These are phyloP conservation scores for Mastomys coucha DNA, from an alignment of 2,113 vertebrate genomes.

Conservation along the genomic window DNA sequence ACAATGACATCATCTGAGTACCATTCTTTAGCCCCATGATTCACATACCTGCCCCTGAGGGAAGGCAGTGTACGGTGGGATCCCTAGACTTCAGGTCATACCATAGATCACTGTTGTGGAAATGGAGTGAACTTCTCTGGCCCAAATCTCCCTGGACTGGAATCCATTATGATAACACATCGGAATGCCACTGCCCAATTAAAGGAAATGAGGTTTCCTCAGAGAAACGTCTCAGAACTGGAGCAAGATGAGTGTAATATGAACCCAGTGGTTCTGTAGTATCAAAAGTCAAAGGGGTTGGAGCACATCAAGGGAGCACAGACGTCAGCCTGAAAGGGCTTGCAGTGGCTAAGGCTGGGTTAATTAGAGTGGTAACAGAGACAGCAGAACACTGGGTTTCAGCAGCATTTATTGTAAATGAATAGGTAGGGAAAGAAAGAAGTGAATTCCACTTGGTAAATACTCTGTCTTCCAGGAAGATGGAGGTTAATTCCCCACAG, in stretches of 20 bases:
- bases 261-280: not conserved
- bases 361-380: not conserved
- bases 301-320: not conserved
- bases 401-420: constrained; percentile 18
- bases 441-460: not conserved
- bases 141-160: not conserved
- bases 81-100: constrained; percentile 49
- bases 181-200: constrained; percentile 1
- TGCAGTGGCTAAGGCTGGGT: not conserved
- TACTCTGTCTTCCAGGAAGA: not conserved
- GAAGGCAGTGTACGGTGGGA: constrained; percentile 42
- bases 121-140: not conserved
- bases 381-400: not conserved
- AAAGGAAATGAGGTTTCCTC: not conserved
- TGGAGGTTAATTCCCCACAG: not conserved
- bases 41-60: constrained; percentile 31
- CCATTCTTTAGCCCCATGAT: constrained; percentile 43
- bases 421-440: not conserved
- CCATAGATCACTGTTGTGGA: not conserved
- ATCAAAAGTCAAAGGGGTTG: not conserved
- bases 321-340: not conserved
- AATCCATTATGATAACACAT: constrained; percentile 29
- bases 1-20: constrained; percentile 19
- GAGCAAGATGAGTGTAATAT: not conserved
- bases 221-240: not conserved